A percentile compares a stretch with the other conserved stretches of the same genome.
Evolutionary conservation across 2,113 vertebrate species (phyloP).

Genomic region (Lucifuga dentata): DNA sequence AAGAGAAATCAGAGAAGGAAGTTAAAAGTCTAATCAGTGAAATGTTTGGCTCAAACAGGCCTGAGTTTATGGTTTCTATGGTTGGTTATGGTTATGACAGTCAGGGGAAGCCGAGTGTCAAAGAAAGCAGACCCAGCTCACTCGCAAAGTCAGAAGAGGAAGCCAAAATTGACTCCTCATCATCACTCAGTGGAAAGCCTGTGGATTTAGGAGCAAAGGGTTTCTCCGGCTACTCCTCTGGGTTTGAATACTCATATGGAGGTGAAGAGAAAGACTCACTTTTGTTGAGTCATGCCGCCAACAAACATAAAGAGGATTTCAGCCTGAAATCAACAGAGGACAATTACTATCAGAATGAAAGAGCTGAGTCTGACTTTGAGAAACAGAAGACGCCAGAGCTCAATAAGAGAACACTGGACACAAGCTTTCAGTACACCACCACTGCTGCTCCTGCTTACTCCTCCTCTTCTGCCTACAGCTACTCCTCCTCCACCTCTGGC

Average conservation of each 20-base stretch:
- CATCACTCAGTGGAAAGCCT: slow-evolving; percentile 52
- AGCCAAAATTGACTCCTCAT: slow-evolving; percentile 35
- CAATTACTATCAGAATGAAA: slow-evolving; percentile 64
- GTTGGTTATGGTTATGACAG: slow-evolving; percentile 69
- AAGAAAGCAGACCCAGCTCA: slow-evolving; percentile 35
- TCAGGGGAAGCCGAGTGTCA: slow-evolving; percentile 52
- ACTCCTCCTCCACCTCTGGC: slow-evolving; percentile 85
- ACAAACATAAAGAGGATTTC: slow-evolving; percentile 59
- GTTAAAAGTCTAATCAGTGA: slow-evolving; percentile 61
- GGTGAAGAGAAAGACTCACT: slow-evolving; percentile 63
- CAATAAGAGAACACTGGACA: slow-evolving; percentile 76
- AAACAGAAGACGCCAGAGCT: slow-evolving; percentile 70
- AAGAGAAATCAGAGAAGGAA: slow-evolving; percentile 90
- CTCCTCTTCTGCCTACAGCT: slow-evolving; percentile 85
- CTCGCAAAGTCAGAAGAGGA: slow-evolving; percentile 43
- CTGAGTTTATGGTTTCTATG: slow-evolving; percentile 77
- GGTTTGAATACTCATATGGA: slow-evolving; percentile 67
- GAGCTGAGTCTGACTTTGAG: slow-evolving; percentile 66
- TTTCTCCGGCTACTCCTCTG: slow-evolving; percentile 65
- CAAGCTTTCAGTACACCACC: slow-evolving; percentile 84
- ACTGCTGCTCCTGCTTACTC: slow-evolving; percentile 80
- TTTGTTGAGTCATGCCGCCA: slow-evolving; percentile 41
- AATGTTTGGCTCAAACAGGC: slow-evolving; percentile 62
- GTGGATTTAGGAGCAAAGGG: slow-evolving; percentile 45
- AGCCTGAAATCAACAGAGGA: slow-evolving; percentile 63